phyloP scores from a whole-genome alignment of 2,888 invertebrate species.

The Thyatira batis region DNA sequence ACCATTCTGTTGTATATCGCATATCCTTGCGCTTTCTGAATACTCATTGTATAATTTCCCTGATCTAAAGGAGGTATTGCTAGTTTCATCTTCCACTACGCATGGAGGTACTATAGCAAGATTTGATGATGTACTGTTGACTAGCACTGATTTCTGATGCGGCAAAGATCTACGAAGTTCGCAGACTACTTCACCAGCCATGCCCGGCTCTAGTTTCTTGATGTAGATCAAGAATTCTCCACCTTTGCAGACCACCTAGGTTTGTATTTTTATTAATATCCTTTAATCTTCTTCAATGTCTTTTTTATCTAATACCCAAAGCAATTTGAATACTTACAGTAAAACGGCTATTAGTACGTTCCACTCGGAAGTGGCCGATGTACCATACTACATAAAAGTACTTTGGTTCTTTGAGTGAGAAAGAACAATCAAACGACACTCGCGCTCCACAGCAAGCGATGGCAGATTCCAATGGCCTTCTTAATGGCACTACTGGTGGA shows the following conservation, averaged over 20 bases:
- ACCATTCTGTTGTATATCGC: not conserved
- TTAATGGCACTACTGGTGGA: slow-evolving; percentile 14
- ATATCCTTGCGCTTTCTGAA: not conserved
- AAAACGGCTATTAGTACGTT: slow-evolving; percentile 39
- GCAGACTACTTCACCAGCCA: slow-evolving; percentile 37
- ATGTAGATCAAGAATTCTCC: slow-evolving; percentile 34
- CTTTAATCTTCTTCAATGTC: not conserved
- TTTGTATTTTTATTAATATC: not conserved
- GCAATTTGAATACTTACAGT: slow-evolving; percentile 31
- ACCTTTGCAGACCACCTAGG: slow-evolving; percentile 31
- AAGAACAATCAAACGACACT: slow-evolving; percentile 31
- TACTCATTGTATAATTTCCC: not conserved
- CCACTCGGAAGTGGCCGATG: slow-evolving; percentile 34
- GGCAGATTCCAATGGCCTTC: slow-evolving; percentile 24
- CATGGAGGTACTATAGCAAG: slow-evolving; percentile 14
- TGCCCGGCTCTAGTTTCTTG: slow-evolving; percentile 33
- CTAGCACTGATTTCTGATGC: slow-evolving; percentile 18
- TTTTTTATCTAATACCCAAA: not conserved
- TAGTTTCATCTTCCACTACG: slow-evolving; percentile 1
- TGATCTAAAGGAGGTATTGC: not conserved
- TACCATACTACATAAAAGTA: slow-evolving; percentile 41
- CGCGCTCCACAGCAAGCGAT: slow-evolving; percentile 33
- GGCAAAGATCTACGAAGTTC: slow-evolving; percentile 31
- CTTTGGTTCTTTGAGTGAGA: slow-evolving; percentile 21
- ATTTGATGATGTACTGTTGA: slow-evolving; percentile 19